Percentiles rank a stretch among this genome's conserved stretches.
Conservation (phyloP, 2,888 invertebrate genomes). For the Drosophila anceps region DNA sequence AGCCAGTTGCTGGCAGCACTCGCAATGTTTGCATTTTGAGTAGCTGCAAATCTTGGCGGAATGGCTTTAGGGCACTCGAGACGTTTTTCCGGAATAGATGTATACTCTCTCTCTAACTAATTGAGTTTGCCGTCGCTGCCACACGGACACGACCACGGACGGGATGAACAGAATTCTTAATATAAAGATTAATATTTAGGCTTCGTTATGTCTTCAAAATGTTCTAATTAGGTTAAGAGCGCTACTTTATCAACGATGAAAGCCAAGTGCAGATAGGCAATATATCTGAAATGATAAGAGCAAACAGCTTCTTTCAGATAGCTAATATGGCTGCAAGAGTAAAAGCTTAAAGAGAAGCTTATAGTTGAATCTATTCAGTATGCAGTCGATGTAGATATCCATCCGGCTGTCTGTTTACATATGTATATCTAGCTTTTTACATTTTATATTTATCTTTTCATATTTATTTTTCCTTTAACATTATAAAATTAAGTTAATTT, state of each 20-base stretch:
- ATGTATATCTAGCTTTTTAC: background rate
- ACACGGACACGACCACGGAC: background rate
- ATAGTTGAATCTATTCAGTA: background rate
- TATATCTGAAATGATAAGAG: background rate
- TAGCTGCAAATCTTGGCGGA: conserved; percentile 46
- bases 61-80: conserved; percentile 37
- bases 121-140: conserved; percentile 27
- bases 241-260: conserved; percentile 10
- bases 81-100: conserved; percentile 21
- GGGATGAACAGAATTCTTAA: background rate
- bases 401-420: background rate
- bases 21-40: conserved; percentile 67
- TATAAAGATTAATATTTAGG: conserved; percentile 36
- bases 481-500: too few relatives aligned
- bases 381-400: background rate
- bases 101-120: conserved; percentile 28
- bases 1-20: conserved; percentile 36
- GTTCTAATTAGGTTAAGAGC: conserved; percentile 25
- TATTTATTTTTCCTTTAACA: too few relatives aligned
- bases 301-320: background rate
- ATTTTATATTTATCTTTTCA: too few relatives aligned
- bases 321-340: background rate
- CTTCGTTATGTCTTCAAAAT: conserved; percentile 27
- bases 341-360: background rate
- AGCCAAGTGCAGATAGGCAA: background rate